Evolutionary conservation across 2,888 invertebrate genomes (phyloP).

Genomic region (Caenorhabditis uteleia): DNA sequence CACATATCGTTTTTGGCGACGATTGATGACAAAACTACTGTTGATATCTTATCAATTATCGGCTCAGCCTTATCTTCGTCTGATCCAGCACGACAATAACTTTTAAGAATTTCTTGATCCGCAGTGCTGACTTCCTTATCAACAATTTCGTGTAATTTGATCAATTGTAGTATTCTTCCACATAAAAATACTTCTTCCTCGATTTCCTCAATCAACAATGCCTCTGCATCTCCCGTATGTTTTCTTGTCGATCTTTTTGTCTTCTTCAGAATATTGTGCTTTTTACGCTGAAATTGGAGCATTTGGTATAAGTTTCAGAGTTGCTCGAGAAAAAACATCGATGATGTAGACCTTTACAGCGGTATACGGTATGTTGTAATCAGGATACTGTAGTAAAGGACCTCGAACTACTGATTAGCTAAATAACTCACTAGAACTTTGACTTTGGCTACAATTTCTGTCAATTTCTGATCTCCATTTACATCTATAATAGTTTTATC

Average conservation of each 20-base stretch:
- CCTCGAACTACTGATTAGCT: too few species aligned
- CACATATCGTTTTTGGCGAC: constrained; percentile 21
- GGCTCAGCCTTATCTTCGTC: constrained; percentile 20
- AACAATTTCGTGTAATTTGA: constrained; percentile 20
- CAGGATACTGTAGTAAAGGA: background rate
- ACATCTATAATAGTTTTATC: constrained; percentile 9
- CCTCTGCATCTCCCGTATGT: background rate
- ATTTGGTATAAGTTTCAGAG: too few species aligned
- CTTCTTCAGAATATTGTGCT: background rate
- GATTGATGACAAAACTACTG: constrained; percentile 3
- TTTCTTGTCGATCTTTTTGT: background rate
- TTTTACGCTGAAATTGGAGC: too few species aligned
- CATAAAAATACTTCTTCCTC: constrained; percentile 12
- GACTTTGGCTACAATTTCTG: constrained; percentile 13
- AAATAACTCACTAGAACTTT: background rate
- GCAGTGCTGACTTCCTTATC: constrained; percentile 16
- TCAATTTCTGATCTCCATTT: constrained; percentile 17
- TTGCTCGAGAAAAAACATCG: too few species aligned
- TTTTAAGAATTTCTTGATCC: constrained; percentile 19
- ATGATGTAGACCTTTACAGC: too few species aligned
- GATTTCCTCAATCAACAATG: background rate
- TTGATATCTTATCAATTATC: constrained; percentile 15
- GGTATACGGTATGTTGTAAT: too few species aligned
- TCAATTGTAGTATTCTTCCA: constrained; percentile 18
- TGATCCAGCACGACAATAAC: constrained; percentile 23